These are phyloP conservation scores for Acanthosepion pharaonis DNA, from an alignment of 2,888 invertebrate species.

Conservation along the genomic window DNA sequence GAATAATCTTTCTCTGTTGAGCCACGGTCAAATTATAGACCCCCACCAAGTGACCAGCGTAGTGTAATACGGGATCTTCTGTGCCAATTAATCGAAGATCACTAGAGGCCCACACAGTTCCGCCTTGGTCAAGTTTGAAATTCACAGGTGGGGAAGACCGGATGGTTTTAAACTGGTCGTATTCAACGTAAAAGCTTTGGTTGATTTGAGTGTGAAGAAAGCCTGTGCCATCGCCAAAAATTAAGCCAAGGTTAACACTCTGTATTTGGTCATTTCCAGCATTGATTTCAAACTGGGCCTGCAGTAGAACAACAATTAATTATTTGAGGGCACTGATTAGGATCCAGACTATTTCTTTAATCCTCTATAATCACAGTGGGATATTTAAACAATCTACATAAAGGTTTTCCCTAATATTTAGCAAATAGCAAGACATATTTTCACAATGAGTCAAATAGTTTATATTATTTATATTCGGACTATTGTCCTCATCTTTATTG, in stretches of 20 bases:
- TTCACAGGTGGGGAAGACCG: slow-evolving; percentile 62
- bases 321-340: neutral
- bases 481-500: too few relatives aligned
- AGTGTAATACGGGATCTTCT: slow-evolving; percentile 55
- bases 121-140: slow-evolving; percentile 58
- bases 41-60: slow-evolving; percentile 62
- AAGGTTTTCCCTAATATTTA: too few relatives aligned
- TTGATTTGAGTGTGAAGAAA: slow-evolving; percentile 55
- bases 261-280: slow-evolving; percentile 50
- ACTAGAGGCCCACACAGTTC: slow-evolving; percentile 57
- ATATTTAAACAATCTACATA: too few relatives aligned
- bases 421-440: too few relatives aligned
- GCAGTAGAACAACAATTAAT: slow-evolving; percentile 13
- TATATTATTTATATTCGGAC: too few relatives aligned
- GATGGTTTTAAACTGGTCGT: slow-evolving; percentile 53
- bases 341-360: too few relatives aligned
- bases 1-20: slow-evolving; percentile 53
- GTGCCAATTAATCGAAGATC: slow-evolving; percentile 60
- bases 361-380: too few relatives aligned
- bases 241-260: slow-evolving; percentile 56
- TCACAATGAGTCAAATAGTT: too few relatives aligned
- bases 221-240: slow-evolving; percentile 62
- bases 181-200: slow-evolving; percentile 59
- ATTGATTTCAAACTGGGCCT: slow-evolving; percentile 61
- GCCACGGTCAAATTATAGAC: slow-evolving; percentile 63